Percentiles rank a stretch among this genome's conserved stretches.
Evolutionary conservation across 2,797 vertebrate species (phyloP).

Genomic region (Ispidina lecontei): DNA sequence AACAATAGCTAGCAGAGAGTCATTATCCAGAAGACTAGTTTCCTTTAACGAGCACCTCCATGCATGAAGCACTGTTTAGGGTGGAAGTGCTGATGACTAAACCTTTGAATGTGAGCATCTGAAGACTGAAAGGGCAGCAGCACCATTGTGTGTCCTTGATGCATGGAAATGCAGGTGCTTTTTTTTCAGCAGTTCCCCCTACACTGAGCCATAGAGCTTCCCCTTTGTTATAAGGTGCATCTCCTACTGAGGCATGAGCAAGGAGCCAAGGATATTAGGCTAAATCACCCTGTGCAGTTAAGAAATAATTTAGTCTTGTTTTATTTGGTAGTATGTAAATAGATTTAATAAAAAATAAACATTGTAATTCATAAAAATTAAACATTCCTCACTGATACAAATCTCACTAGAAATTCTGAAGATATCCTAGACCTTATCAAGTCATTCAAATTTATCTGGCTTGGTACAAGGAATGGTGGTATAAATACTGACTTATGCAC

Average conservation of each 20-base stretch:
- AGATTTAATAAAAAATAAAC: too few relatives aligned
- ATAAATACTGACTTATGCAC: too few relatives aligned
- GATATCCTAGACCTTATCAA: neutral
- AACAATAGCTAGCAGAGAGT: too few relatives aligned
- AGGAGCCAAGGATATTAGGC: neutral
- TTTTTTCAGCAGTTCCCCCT: neutral
- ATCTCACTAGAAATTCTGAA: neutral
- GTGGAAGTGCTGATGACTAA: neutral
- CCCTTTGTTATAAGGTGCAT: neutral
- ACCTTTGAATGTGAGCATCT: neutral
- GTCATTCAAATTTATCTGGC: neutral
- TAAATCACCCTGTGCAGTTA: neutral
- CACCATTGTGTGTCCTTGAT: neutral
- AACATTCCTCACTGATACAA: too few relatives aligned
- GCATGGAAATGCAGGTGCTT: fast-evolving
- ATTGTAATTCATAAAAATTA: too few relatives aligned
- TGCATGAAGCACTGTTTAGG: neutral
- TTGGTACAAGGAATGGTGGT: neutral
- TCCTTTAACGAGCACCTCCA: neutral
- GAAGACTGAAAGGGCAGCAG: neutral
- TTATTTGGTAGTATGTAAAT: neutral
- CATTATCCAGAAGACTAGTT: too few relatives aligned
- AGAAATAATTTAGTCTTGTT: neutral
- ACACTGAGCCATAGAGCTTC: neutral
- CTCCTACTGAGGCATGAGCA: neutral